A percentile compares a stretch with the other conserved stretches of the same genome.
These are phyloP conservation scores for Drosophila prolongata DNA, from an alignment of 2,888 invertebrate genomes.

Conservation along the genomic window DNA sequence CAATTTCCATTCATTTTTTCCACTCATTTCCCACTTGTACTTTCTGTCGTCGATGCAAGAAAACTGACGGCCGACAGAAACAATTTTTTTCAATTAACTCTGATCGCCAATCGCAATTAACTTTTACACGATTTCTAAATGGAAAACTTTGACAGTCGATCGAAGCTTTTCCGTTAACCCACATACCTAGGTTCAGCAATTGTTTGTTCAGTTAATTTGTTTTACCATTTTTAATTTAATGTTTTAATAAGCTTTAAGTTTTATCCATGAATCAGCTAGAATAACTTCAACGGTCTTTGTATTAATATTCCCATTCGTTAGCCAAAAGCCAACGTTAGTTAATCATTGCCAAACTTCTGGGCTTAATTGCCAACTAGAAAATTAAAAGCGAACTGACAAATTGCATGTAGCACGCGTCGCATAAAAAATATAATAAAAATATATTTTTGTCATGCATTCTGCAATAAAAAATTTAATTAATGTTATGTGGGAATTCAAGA, in stretches of 20 bases:
- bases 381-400: conserved; percentile 35
- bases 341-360: conserved; percentile 7
- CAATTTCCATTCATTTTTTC: conserved; percentile 13
- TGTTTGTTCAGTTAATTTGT: conserved; percentile 33
- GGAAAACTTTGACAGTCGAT: conserved; percentile 51
- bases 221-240: conserved; percentile 16
- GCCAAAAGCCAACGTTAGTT: conserved; percentile 8
- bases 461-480: not conserved
- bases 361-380: conserved; percentile 20
- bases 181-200: conserved; percentile 43
- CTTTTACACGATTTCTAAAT: conserved; percentile 75
- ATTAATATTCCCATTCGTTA: not conserved
- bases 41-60: conserved; percentile 49
- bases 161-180: conserved; percentile 54
- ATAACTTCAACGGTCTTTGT: not conserved
- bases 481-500: not conserved
- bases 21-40: conserved; percentile 58
- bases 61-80: conserved; percentile 48
- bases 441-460: not conserved
- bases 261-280: conserved; percentile 16
- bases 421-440: not conserved
- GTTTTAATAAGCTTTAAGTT: conserved; percentile 27
- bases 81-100: conserved; percentile 59
- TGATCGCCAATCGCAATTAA: conserved; percentile 66
- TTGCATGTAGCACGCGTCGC: conserved; percentile 24